phyloP scores from a whole-genome alignment of 2,797 vertebrate species.

The Urocyon cinereoargenteus region DNA sequence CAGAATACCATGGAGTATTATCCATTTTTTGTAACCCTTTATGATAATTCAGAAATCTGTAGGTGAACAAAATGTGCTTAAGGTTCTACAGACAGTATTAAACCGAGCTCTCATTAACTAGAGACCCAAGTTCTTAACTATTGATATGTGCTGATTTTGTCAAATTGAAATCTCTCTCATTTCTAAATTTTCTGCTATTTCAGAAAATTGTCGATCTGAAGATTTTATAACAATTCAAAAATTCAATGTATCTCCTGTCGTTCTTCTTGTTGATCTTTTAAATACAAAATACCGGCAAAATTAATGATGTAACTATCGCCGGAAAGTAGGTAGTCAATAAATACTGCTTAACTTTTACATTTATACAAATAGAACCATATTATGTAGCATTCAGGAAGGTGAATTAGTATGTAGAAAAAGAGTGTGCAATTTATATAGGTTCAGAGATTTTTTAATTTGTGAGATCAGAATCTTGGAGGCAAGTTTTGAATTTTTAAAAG shows the following conservation, averaged over 20 bases:
- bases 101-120: background rate
- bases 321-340: background rate
- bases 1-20: background rate
- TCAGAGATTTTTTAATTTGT: background rate
- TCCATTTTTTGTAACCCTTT: background rate
- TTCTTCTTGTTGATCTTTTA: background rate
- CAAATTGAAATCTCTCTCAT: background rate
- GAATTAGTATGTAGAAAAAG: background rate
- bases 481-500: background rate
- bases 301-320: background rate
- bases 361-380: background rate
- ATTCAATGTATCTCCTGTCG: background rate
- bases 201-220: background rate
- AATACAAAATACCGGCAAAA: background rate
- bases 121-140: background rate
- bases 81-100: background rate
- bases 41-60: background rate
- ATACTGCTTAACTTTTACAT: background rate
- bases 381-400: background rate
- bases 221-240: background rate
- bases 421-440: background rate
- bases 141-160: background rate
- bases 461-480: background rate
- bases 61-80: background rate
- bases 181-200: conserved; percentile 2